Evolutionary conservation across 2,888 invertebrate genomes (phyloP).

Genomic region (Ypsolopha sequella): DNA sequence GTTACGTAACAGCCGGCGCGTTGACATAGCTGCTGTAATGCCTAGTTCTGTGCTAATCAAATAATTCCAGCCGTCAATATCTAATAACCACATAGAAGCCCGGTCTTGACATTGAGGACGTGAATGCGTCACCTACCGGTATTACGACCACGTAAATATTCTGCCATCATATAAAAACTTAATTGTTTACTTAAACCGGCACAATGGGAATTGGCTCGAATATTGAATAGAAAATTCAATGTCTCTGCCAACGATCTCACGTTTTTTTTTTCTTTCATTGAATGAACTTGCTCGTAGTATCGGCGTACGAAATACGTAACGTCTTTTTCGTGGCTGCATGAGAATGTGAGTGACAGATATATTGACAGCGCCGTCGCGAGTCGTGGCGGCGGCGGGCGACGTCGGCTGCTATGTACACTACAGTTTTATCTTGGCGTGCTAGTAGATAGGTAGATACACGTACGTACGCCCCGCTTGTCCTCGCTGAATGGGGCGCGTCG

Average conservation of each 20-base stretch:
- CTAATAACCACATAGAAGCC: neutral
- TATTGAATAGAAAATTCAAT: constrained; percentile 1
- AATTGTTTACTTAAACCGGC: constrained; percentile 2
- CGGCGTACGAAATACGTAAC: too few relatives aligned
- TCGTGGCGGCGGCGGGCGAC: too few relatives aligned
- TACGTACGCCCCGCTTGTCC: constrained; percentile 10
- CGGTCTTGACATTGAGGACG: neutral
- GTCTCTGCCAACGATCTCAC: neutral
- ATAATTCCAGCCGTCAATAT: neutral
- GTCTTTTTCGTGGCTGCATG: too few relatives aligned
- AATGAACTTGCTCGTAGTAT: neutral
- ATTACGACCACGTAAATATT: neutral
- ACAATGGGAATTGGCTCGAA: neutral
- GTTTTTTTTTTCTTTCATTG: neutral
- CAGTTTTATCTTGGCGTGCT: neutral
- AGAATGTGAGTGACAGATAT: too few relatives aligned
- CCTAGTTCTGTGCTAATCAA: too few relatives aligned
- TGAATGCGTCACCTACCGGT: neutral
- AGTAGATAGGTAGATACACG: neutral
- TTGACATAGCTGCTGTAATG: too few relatives aligned
- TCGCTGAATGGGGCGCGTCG: constrained; percentile 48
- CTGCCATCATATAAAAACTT: neutral
- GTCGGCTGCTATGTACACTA: too few relatives aligned
- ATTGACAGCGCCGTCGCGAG: neutral
- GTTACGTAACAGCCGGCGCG: too few relatives aligned